Base-by-base conservation (phyloP, 2,888 invertebrate genomes). In the Catocala fraxini region DNA sequence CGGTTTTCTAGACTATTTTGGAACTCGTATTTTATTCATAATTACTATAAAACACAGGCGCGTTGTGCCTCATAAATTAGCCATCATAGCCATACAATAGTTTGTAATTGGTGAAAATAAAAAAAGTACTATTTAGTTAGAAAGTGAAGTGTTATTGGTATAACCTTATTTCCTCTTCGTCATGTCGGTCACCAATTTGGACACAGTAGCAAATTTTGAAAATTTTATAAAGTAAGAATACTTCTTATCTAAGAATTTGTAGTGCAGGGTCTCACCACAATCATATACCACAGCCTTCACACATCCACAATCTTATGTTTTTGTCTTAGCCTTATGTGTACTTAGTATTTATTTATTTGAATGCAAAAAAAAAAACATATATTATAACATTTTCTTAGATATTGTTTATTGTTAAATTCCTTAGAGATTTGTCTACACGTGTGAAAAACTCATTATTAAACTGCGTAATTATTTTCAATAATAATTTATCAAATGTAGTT, bases 171-270 rank as follows among this genome's bases (percentile, higher is more conserved):
- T 69, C 68, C 82, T 78, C 70, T 68, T 70, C 74, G 79, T 77
- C 83, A 96, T 96, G 96, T 84, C 95, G 71, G 89, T 95, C 70
- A 83, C 84, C 59, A 89, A 88, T 80, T 86, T 96, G 68, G 88
- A 91, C 65, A 90, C 92, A 35, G 82, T 86, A 43, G 94, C 95
- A 51, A 93, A 95, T 76, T 96, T 95, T 80, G 85, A 92, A 51
- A 91, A 84, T 76, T 91, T 91, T 77, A 85, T 91, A 65, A 85
- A 84, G 92, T 92, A 85, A 82, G 84, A 74, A 39, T 34, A 39
- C 35, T 39, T 39, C 9, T 39, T 39, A 39, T 39, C 0, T 9
- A 39, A 39, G 9, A 25, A 25, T 25, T 25, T 25, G 25, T 25
- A 25, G 25, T 25, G 25, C 25, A 25, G 25, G 3, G 1, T 25